phyloP scores from a whole-genome alignment of 2,113 vertebrate species.

The Megalops atlanticus region DNA sequence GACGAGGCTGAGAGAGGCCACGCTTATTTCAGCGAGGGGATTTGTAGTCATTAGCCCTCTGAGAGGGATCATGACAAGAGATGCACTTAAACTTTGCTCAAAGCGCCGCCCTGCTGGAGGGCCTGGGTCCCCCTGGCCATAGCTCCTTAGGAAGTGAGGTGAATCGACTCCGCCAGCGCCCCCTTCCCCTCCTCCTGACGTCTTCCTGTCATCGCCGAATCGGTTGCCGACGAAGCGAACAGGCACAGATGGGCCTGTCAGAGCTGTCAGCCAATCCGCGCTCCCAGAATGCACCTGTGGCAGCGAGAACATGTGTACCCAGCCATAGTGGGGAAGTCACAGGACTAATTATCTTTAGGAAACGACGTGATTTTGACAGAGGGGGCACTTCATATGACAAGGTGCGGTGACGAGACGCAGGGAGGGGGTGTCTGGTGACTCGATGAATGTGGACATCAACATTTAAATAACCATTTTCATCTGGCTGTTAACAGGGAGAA shows the following conservation, averaged over 20 bases:
- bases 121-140: not conserved
- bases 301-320: conserved; percentile 73
- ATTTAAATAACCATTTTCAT: conserved; percentile 16
- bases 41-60: not conserved
- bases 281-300: conserved; percentile 78
- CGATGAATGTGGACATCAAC: not conserved
- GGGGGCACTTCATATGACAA: conserved; percentile 29
- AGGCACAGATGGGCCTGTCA: conserved; percentile 76
- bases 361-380: conserved; percentile 40
- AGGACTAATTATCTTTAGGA: conserved; percentile 74
- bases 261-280: conserved; percentile 65
- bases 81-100: not conserved
- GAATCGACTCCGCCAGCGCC: not conserved
- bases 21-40: not conserved
- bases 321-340: conserved; percentile 61
- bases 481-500: not conserved
- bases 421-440: not conserved
- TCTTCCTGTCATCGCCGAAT: conserved; percentile 25
- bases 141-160: not conserved
- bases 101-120: not conserved
- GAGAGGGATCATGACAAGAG: not conserved
- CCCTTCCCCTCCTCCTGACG: not conserved
- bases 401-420: not conserved
- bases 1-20: too few relatives aligned
- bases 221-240: conserved; percentile 55